phyloP scores from a whole-genome alignment of 2,888 invertebrate genomes.

The Griposia aprilina region DNA sequence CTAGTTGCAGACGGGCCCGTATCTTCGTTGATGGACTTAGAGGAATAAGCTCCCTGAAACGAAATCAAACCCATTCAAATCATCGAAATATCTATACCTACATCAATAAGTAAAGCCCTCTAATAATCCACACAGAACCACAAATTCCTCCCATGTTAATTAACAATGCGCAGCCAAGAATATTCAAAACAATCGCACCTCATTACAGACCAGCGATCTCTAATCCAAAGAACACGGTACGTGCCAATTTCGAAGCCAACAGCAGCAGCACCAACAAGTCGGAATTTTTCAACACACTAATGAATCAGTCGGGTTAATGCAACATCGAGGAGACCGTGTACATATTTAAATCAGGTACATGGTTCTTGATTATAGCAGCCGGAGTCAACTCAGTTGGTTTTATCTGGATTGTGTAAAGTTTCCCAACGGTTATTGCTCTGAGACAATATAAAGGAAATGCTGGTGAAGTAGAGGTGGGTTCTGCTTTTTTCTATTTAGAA shows the following conservation, averaged over 20 bases:
- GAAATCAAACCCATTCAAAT: too few species aligned
- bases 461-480: slow-evolving; percentile 11
- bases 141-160: slow-evolving; percentile 39
- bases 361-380: slow-evolving; percentile 78
- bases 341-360: slow-evolving; percentile 84
- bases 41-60: too few species aligned
- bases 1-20: too few species aligned
- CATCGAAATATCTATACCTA: too few species aligned
- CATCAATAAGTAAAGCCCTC: too few species aligned
- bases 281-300: slow-evolving; percentile 72
- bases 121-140: background rate
- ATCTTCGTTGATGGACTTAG: too few species aligned
- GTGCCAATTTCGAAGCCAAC: slow-evolving; percentile 59
- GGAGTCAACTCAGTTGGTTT: slow-evolving; percentile 64
- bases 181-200: slow-evolving; percentile 65
- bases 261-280: slow-evolving; percentile 60
- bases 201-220: slow-evolving; percentile 69
- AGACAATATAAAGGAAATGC: slow-evolving; percentile 59
- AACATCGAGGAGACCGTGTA: slow-evolving; percentile 73
- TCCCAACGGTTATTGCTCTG: slow-evolving; percentile 65
- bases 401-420: slow-evolving; percentile 71
- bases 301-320: slow-evolving; percentile 78
- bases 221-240: slow-evolving; percentile 68
- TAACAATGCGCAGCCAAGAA: slow-evolving; percentile 36
- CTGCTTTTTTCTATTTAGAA: slow-evolving; percentile 38